Base-by-base conservation (phyloP, 2,888 invertebrate genomes). In the Drosophila stalkeri region DNA sequence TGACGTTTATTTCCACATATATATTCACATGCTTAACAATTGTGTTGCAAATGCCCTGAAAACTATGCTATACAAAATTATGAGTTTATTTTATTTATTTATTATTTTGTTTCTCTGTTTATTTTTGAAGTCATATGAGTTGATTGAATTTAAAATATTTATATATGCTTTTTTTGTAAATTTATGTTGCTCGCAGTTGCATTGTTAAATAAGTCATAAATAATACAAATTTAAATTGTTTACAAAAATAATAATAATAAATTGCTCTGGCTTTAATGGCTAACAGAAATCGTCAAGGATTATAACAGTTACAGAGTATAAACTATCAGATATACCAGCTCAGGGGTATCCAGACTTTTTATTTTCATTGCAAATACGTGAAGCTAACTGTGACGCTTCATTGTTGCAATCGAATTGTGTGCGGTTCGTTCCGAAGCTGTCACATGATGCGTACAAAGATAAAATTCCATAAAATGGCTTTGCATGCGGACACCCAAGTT, bases 401-500 rank as follows among this genome's bases (percentile, higher is more conserved):
- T 59, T 70, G 65, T 75, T 74, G 70, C 66, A 78, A 65, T 67
- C 73, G 64, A 55, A 67, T 72, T 78, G 81, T 31, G 54, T 49
- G 41, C 63, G 64, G 62, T 67, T 63, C 49, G 39, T 33, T 44
- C n/a, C n/a, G 44, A 68, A 65, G 64, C 14, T 44, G 73, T 51
- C 75, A 85, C 49, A 68, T 51, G 75, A 72, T 61, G 64, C 59
- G 47, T 49, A 27, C 55, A 41, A 43, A 47, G 52, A 56, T 18
- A 12, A 62, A 64, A 43, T 62, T 52, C 6, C 57, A 51, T 44
- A 23, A 60, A 44, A 44, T 43, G 11, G 23, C 31, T 37, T 33
- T 44, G 44, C 69, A 59, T 39, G 37, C 9, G 47, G 64, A 67
- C 27, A 49, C 46, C 20, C 18, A 11, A 55, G 63, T 20, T 56